A percentile compares a stretch with the other conserved stretches of the same genome.
phyloP scores from a whole-genome alignment of 2,113 vertebrate genomes.

The Sterrhoptilus dennistouni region DNA sequence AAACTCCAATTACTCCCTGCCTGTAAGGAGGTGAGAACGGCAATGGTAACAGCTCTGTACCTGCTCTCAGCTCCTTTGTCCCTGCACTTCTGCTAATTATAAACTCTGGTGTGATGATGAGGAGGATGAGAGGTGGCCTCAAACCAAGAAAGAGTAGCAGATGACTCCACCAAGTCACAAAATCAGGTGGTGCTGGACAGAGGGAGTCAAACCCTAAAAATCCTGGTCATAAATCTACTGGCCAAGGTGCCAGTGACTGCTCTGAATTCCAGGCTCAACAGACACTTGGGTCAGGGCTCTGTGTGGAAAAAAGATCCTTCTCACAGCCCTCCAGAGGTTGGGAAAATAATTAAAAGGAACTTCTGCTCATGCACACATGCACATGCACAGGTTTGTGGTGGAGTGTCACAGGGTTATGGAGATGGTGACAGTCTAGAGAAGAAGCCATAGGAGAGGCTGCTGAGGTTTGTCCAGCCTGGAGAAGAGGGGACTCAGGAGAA shows the following conservation, averaged over 20 bases:
- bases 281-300: not conserved
- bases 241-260: not conserved
- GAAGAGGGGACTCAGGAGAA: not conserved
- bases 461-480: not conserved
- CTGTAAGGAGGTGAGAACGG: not conserved
- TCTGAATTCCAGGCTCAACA: not conserved
- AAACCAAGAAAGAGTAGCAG: not conserved
- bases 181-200: not conserved
- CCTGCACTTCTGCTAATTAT: not conserved
- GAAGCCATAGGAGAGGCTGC: not conserved
- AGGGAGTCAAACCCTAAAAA: not conserved
- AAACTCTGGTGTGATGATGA: not conserved
- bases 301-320: not conserved
- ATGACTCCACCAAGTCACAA: not conserved
- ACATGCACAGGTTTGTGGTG: not conserved
- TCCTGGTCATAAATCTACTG: not conserved
- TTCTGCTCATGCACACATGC: fast-evolving
- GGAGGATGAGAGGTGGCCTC: not conserved
- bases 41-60: not conserved
- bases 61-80: not conserved
- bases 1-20: not conserved
- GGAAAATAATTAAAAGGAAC: not conserved
- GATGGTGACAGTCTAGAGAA: not conserved
- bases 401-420: not conserved
- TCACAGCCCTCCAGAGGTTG: fast-evolving